Evolutionary conservation across 2,797 vertebrate species (phyloP), one percentile per base, ranked within the genome.

Genomic region (Podargus strigoides): DNA sequence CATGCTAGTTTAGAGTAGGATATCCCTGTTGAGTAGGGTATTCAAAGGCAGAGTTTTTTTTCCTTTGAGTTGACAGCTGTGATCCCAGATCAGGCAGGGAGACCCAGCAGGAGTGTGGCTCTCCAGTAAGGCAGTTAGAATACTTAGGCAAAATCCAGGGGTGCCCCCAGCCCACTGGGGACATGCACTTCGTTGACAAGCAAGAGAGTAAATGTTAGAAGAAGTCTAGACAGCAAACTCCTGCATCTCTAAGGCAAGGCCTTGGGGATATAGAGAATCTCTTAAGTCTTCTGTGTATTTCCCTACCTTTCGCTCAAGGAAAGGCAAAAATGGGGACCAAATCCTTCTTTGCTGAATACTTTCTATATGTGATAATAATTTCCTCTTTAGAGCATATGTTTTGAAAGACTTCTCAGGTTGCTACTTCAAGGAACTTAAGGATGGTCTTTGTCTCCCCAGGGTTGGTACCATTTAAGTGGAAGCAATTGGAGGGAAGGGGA

Each of bases 391-490:
- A 92, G 7, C 39, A 39, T 50, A 4, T 44, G 26, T 86, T 79
- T 96, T 69, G 85, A 59, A 96, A 88, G 69, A 68, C 24, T 91
- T 68, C 60, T 85, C 36, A 70, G 26, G 20, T 80, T 92, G 32
- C 22, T 64, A 19, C 81, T 73, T 44, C 37, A 84, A 66, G 36
- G 32, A 79, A 83, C 12, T 74, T 75, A 72, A 91, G 73, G 55
- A 72, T 82, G 20, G 21, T 77, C 41, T 79, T 93, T 90, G 21
- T 73, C 96, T 92, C 24, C 24, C 19, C 1, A 9, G 15, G 47
- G 6, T 5, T 85, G 34, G 16, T 39, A 59, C 7, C 15, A 21
- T 58, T 75, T 60, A 80, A 88, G 32, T 46, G 68, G 58, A 87
- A 46, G 39, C 3, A 91, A 37, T 47, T 46, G 60, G 56, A 93